Conservation (phyloP, 2,797 vertebrate species). For the Melanitta fusca region DNA sequence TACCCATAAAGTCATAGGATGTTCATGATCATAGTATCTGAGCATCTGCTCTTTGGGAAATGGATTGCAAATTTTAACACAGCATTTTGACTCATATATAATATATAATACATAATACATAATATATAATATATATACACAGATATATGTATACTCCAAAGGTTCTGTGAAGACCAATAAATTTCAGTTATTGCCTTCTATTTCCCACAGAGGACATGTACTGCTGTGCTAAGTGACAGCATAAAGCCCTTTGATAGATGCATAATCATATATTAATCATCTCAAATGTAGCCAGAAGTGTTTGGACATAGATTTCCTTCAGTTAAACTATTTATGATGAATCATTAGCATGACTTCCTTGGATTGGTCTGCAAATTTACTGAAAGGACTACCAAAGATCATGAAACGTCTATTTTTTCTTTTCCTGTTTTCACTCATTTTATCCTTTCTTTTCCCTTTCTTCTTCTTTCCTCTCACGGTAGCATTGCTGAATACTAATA, state of each 20-base stretch:
- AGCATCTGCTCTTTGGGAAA: background rate
- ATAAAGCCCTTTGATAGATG: background rate
- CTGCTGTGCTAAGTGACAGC: background rate
- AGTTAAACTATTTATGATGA: background rate
- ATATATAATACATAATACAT: too few species aligned
- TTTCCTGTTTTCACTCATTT: background rate
- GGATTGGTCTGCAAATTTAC: background rate
- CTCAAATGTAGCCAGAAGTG: background rate
- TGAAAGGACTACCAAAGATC: background rate
- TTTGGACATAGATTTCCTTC: background rate
- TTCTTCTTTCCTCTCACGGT: background rate
- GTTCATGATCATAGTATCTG: background rate
- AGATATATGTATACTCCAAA: background rate
- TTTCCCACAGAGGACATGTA: background rate
- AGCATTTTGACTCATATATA: background rate
- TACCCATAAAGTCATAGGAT: background rate
- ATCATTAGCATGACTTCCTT: background rate
- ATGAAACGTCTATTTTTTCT: background rate
- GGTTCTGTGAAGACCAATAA: background rate
- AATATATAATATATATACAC: too few species aligned
- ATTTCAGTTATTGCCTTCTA: background rate
- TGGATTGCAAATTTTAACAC: background rate
- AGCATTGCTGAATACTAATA: conserved; percentile 9
- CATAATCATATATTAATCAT: background rate
- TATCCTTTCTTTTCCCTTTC: background rate